Percentiles rank a stretch among this genome's conserved stretches.
These are phyloP conservation scores for Periplaneta americana DNA, from an alignment of 1,140 invertebrate genomes.

Conservation along the genomic window DNA sequence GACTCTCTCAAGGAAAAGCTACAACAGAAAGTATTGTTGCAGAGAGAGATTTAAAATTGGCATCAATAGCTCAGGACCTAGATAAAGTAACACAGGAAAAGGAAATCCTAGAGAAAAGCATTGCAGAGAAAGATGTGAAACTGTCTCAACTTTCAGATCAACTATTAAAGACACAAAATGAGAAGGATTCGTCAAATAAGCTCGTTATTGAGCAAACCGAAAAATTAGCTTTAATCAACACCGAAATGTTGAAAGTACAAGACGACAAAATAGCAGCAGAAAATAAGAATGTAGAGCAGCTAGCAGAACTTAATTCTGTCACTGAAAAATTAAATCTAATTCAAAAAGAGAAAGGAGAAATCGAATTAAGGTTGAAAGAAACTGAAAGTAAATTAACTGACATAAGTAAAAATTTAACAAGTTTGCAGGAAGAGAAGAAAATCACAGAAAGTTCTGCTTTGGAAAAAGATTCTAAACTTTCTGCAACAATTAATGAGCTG, in stretches of 20 bases:
- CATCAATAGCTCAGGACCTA: background rate
- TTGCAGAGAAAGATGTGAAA: constrained; percentile 24
- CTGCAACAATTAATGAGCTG: constrained; percentile 4
- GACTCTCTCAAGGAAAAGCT: background rate
- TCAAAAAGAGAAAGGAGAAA: background rate
- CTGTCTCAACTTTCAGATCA: background rate
- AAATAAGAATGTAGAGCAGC: background rate
- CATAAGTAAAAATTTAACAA: background rate
- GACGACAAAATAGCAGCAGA: background rate
- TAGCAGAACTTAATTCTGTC: background rate
- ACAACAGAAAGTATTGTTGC: constrained; percentile 1
- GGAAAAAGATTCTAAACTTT: constrained; percentile 10
- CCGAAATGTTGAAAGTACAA: constrained; percentile 20
- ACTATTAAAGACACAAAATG: background rate
- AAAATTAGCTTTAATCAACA: constrained; percentile 30
- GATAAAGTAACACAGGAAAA: background rate
- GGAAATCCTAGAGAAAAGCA: constrained; percentile 6
- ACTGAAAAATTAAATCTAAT: background rate
- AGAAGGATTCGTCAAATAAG: constrained; percentile 21
- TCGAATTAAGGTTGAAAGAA: background rate
- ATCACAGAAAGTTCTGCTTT: background rate
- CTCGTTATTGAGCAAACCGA: constrained; percentile 34
- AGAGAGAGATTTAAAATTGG: constrained; percentile 16
- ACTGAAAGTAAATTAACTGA: background rate
- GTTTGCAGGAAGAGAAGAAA: background rate